Percentiles rank a stretch among this genome's conserved stretches.
These are phyloP conservation scores for Ctena decussata DNA, from an alignment of 2,888 invertebrate genomes.

Conservation along the genomic window DNA sequence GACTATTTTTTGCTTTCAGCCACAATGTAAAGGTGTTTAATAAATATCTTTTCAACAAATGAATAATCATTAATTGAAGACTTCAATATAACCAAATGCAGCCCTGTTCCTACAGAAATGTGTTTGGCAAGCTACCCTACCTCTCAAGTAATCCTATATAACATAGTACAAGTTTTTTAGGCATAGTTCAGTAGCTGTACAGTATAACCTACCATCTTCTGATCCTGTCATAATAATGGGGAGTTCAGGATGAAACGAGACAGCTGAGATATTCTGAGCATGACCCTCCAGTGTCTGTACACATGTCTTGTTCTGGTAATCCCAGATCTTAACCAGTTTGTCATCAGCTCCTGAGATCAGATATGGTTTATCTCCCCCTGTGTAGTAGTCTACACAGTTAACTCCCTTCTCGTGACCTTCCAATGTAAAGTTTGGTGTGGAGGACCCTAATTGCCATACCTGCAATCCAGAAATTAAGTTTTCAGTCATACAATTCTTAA, in stretches of 20 bases:
- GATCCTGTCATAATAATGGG: conserved; percentile 99
- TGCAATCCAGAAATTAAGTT: conserved; percentile 74
- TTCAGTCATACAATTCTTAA: too few relatives aligned
- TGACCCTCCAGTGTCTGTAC: conserved; percentile 99
- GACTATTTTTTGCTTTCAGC: too few relatives aligned
- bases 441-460: conserved; percentile 99
- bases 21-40: too few relatives aligned
- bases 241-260: conserved; percentile 99
- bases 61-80: too few relatives aligned
- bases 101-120: too few relatives aligned
- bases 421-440: conserved; percentile 98
- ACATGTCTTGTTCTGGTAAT: conserved; percentile 99
- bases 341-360: conserved; percentile 99
- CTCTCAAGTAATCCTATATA: too few relatives aligned
- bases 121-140: too few relatives aligned
- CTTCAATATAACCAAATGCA: too few relatives aligned
- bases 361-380: conserved; percentile 99
- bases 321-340: conserved; percentile 99
- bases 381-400: conserved; percentile 99
- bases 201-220: conserved; percentile 92
- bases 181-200: too few relatives aligned
- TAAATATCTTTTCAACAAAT: too few relatives aligned
- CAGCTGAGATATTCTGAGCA: conserved; percentile 95
- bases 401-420: conserved; percentile 99
- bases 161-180: too few relatives aligned